These are phyloP conservation scores for Macrocentrus cingulum DNA, from an alignment of 1,140 invertebrate species.

Conservation along the genomic window DNA sequence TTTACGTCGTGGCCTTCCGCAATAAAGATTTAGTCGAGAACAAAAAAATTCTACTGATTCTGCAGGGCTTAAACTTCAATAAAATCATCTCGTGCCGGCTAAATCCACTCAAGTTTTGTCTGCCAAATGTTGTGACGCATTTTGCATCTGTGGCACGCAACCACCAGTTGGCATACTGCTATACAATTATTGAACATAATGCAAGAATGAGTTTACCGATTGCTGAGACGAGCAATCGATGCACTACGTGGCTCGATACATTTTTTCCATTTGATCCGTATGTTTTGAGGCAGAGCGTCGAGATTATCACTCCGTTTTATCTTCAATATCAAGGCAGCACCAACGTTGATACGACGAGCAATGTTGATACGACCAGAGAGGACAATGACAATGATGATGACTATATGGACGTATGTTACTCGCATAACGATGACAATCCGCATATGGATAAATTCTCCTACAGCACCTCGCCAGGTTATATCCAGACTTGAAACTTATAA, in stretches of 20 bases:
- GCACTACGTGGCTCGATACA: constrained; percentile 62
- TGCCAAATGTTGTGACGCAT: constrained; percentile 73
- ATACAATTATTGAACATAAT: constrained; percentile 87
- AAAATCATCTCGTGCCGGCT: constrained; percentile 80
- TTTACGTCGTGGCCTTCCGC: constrained; percentile 87
- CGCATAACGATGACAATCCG: constrained; percentile 29
- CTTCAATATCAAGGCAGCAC: constrained; percentile 49
- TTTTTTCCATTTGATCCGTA: constrained; percentile 86
- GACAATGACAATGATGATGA: constrained; percentile 42
- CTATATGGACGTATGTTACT: constrained; percentile 46
- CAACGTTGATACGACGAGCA: constrained; percentile 32
- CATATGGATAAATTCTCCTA: constrained; percentile 44
- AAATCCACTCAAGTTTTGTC: constrained; percentile 83
- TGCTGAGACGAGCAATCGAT: constrained; percentile 54
- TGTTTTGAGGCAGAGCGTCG: constrained; percentile 59
- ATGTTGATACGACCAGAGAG: constrained; percentile 18
- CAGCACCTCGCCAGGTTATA: constrained; percentile 44
- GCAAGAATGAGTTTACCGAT: constrained; percentile 66
- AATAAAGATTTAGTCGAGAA: constrained; percentile 78
- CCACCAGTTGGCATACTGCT: constrained; percentile 92
- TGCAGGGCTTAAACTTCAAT: constrained; percentile 79
- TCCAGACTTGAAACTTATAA: constrained; percentile 32
- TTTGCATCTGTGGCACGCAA: constrained; percentile 82
- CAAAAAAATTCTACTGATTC: constrained; percentile 74
- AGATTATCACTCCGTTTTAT: constrained; percentile 53